Percentiles rank a stretch among this genome's conserved stretches.
Conservation (phyloP, 2,113 vertebrate species). For the Neolamprologus ventralis region DNA sequence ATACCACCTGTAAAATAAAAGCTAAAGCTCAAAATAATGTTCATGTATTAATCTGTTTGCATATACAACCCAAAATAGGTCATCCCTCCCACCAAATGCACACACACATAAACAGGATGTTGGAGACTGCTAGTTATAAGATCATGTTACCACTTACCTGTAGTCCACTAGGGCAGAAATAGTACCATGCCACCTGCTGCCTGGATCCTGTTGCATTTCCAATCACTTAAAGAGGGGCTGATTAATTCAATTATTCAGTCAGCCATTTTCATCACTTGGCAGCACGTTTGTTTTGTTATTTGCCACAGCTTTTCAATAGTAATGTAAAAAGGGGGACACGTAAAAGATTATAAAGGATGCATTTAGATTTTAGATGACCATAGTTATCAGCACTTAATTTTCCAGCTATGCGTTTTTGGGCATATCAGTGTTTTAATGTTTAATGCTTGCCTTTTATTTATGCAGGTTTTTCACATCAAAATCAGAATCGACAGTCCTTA, state of each 20-base stretch:
- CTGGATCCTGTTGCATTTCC: conserved; percentile 73
- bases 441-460: background rate
- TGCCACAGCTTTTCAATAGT: background rate
- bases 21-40: background rate
- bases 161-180: conserved; percentile 58
- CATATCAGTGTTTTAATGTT: background rate
- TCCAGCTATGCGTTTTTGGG: background rate
- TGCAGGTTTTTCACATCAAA: background rate
- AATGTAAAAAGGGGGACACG: background rate
- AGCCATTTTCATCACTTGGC: conserved; percentile 64
- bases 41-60: background rate
- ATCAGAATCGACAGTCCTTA: background rate
- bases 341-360: background rate
- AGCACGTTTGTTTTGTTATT: conserved; percentile 36
- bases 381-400: background rate
- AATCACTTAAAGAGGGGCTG: conserved; percentile 70
- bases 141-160: conserved; percentile 73
- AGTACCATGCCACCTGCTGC: conserved; percentile 69
- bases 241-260: conserved; percentile 74
- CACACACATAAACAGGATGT: conserved; percentile 38
- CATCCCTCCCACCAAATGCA: background rate
- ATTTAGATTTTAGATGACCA: background rate
- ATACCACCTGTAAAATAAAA: background rate
- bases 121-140: conserved; percentile 67
- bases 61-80: background rate